A percentile compares a stretch with the other conserved stretches of the same genome.
phyloP scores from a whole-genome alignment of 2,888 invertebrate species.

The Doris montereyensis region DNA sequence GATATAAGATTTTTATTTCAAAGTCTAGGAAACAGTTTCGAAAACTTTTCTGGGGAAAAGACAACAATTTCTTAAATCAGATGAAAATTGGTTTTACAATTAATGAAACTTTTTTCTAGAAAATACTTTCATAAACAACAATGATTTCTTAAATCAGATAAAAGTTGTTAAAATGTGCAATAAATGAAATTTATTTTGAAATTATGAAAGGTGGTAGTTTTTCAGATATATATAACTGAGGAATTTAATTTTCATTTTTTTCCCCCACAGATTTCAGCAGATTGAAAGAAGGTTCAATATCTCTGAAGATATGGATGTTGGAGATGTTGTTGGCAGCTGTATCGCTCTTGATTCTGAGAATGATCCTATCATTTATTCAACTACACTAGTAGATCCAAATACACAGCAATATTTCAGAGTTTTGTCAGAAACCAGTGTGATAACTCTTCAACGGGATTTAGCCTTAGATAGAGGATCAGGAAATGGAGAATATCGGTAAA shows the following conservation, averaged over 20 bases:
- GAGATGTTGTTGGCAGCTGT: constrained; percentile 49
- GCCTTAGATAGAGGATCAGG: no score
- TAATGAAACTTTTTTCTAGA: no score
- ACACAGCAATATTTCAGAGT: constrained; percentile 18
- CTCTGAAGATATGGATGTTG: constrained; percentile 52
- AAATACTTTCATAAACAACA: no score
- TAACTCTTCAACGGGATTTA: constrained; percentile 26
- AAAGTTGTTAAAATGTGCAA: no score
- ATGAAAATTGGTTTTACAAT: no score
- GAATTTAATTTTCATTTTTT: not conserved
- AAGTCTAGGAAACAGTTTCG: no score
- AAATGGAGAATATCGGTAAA: no score
- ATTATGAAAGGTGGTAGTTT: no score
- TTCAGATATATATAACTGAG: constrained; percentile 14
- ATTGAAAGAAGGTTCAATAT: constrained; percentile 45
- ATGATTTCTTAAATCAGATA: no score
- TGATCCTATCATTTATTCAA: constrained; percentile 1
- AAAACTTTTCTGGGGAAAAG: no score
- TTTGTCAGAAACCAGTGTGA: not conserved
- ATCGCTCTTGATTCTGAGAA: constrained; percentile 51
- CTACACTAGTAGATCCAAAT: not conserved
- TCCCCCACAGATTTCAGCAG: constrained; percentile 45
- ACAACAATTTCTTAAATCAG: no score
- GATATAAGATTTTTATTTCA: not conserved
- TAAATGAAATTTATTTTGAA: no score